Conservation (phyloP, 2,888 invertebrate species). For the Epiblema foenella region DNA sequence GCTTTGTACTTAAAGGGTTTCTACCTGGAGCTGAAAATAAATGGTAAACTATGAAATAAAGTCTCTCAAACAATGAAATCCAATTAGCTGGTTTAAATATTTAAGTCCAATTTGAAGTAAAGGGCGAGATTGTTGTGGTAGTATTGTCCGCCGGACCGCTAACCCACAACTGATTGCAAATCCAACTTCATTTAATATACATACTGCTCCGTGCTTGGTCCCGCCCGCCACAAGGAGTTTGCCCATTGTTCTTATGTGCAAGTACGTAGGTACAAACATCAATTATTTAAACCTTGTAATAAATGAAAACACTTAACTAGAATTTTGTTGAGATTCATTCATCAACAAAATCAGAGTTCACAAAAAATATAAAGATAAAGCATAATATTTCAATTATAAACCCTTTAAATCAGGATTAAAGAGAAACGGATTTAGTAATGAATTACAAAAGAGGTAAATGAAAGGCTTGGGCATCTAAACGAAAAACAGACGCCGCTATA, state of each 20-base stretch:
- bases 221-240: conserved; percentile 24
- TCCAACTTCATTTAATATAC: conserved; percentile 81
- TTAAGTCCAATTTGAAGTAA: conserved; percentile 81
- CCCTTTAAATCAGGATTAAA: conserved; percentile 17
- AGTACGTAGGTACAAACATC: conserved; percentile 16
- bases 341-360: neutral
- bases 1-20: conserved; percentile 43
- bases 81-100: conserved; percentile 83
- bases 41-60: conserved; percentile 60
- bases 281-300: conserved; percentile 18
- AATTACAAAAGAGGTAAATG: conserved; percentile 35
- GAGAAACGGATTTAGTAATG: conserved; percentile 26
- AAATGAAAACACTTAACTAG: neutral
- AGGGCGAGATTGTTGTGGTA: conserved; percentile 83
- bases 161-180: conserved; percentile 78
- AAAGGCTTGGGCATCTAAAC: conserved; percentile 6
- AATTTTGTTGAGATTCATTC: neutral
- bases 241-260: conserved; percentile 36
- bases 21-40: conserved; percentile 56
- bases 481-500: conserved; percentile 7
- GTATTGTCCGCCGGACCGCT: conserved; percentile 76
- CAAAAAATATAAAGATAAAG: neutral
- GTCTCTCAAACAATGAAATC: conserved; percentile 79
- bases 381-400: conserved; percentile 7
- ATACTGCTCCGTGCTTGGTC: conserved; percentile 66